A percentile compares a stretch with the other conserved stretches of the same genome.
Conservation (phyloP, 2,888 invertebrate genomes). For the Scaptodrosophila latifasciaeformis region DNA sequence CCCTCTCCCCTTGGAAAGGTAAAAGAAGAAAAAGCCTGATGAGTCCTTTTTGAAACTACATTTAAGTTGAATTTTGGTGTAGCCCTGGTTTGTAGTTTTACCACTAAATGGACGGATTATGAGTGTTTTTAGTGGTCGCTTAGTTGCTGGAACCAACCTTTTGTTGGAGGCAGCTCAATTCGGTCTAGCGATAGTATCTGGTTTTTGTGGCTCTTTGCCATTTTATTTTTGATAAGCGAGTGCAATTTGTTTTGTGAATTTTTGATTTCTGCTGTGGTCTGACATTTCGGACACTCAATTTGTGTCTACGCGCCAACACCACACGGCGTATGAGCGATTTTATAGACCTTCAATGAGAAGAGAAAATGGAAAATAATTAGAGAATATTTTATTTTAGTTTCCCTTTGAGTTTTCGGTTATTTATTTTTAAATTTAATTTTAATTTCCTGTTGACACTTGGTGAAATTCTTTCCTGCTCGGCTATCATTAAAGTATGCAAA, state of each 20-base stretch:
- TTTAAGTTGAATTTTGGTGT: conserved; percentile 12
- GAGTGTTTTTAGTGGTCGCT: conserved; percentile 57
- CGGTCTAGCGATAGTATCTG: conserved; percentile 12
- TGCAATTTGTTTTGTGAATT: conserved; percentile 39
- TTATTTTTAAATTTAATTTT: too few species aligned
- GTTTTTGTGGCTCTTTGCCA: conserved; percentile 1
- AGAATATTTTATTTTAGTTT: too few species aligned
- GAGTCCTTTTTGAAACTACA: conserved; percentile 49
- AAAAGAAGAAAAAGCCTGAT: background rate
- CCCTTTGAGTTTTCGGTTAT: background rate
- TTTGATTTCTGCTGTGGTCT: conserved; percentile 25
- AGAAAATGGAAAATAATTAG: too few species aligned
- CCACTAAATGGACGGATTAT: conserved; percentile 63
- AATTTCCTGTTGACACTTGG: too few species aligned
- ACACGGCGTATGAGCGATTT: too few species aligned
- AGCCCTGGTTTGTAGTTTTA: conserved; percentile 15
- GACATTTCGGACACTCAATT: too few species aligned
- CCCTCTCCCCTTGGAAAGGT: conserved; percentile 19
- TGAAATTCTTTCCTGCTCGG: too few species aligned
- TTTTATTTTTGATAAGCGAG: conserved; percentile 33
- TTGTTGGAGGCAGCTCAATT: conserved; percentile 20
- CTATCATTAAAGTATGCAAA: too few species aligned
- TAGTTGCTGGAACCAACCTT: too few species aligned
- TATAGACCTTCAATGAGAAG: too few species aligned
- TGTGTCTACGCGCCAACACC: too few species aligned